phyloP scores from a whole-genome alignment of 2,113 vertebrate genomes.

The Parus major region DNA sequence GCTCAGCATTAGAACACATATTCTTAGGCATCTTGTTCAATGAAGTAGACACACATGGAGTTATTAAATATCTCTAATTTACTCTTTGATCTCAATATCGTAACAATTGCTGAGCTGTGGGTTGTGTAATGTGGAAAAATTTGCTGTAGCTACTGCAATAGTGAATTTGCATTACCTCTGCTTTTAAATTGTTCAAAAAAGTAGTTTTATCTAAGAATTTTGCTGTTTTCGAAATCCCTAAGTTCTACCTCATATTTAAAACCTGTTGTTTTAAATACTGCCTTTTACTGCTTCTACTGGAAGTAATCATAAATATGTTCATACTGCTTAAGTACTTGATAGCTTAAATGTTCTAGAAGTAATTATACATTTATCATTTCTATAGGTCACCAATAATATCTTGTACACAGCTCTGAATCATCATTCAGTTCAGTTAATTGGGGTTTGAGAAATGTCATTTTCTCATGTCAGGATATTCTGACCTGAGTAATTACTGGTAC shows the following conservation, averaged over 20 bases:
- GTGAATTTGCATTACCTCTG: not conserved
- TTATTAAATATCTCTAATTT: not conserved
- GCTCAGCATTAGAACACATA: not conserved
- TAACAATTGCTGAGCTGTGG: not conserved
- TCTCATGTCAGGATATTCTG: conserved; percentile 1
- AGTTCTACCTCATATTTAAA: not conserved
- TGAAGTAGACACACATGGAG: not conserved
- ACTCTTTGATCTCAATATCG: not conserved
- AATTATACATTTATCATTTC: not conserved
- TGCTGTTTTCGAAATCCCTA: not conserved
- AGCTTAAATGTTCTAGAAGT: not conserved
- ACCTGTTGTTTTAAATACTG: not conserved
- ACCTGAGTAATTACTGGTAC: not conserved
- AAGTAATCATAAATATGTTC: not conserved
- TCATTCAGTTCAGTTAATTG: not conserved
- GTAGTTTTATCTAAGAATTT: not conserved
- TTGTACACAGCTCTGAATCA: not conserved
- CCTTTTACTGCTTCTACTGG: not conserved
- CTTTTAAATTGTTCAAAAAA: not conserved
- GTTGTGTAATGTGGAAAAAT: not conserved
- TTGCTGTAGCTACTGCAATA: not conserved
- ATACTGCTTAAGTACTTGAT: not conserved
- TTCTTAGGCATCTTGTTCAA: not conserved
- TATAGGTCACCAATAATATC: not conserved
- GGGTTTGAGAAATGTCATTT: not conserved